Evolutionary conservation across 2,797 vertebrate species (phyloP), one percentile per base, ranked within the genome.

Genomic region (Oryzias dopingdopingensis): DNA sequence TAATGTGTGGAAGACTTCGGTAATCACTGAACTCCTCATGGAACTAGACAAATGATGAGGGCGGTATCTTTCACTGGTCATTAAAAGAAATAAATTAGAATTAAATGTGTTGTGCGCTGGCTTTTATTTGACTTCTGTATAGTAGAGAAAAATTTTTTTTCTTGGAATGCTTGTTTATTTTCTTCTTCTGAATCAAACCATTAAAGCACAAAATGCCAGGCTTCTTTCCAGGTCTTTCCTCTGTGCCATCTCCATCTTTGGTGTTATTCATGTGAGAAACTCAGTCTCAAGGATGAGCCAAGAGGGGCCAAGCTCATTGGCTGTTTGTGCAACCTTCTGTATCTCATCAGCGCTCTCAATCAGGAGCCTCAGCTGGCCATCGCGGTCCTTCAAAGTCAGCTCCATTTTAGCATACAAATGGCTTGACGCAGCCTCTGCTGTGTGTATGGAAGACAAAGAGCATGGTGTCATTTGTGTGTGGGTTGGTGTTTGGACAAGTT

Each of bases 291-390:
- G 62, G 63, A 62, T 70, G 63, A 79, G 65, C 15, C 29, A 29
- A 6, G 42, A 71, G 57, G 51, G 62, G 67, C 67, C 69, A 58
- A 50, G 52, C 72, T 58, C 57, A 4, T 58, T 50, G 70, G 52
- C 73, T 76, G 68, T 77, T 80, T 77, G 63, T 83, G 72, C 72
- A 71, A 67, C 75, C 70, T 60, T 40, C 67, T 76, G 79, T 70
- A 77, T 90, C 83, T 86, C 86, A 85, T 87, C 82, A 86, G 54
- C 2, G 52, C 69, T 76, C 81, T 82, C 68, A 79, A 79, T 85
- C 89, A 82, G 67, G 37, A 72, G 59, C 74, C 64, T 64, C 74
- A 60, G 70, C 59, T 44, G 23, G 62, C 67, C 70, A 41, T 59
- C 56, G 45, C 62, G 32, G 50, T 60, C 76, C 64, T 72, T 86